Evolutionary conservation across 2,113 vertebrate species (phyloP).

Genomic region (Sus scrofa): T2T-Sscrofa CM000827.6:70156001-70156500

Average conservation of each 20-base stretch:
- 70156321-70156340: not conserved
- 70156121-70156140: not conserved
- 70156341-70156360: not conserved
- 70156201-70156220: not conserved
- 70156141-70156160: not conserved
- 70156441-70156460: not conserved
- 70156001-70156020: not conserved
- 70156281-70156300: not conserved
- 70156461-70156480: not conserved
- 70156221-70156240: slow-evolving; percentile 6
- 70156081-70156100: not conserved
- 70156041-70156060: not conserved
- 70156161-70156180: not conserved
- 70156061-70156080: not conserved
- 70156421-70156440: not conserved
- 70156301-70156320: not conserved
- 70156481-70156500: not conserved
- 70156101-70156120: not conserved
- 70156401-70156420: not conserved
- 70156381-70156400: not conserved
- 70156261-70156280: not conserved
- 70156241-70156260: not conserved
- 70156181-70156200: not conserved
- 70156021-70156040: not conserved
- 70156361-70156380: not conserved